Evolutionary conservation across 1,140 invertebrate species (phyloP), one percentile per base, ranked within the genome.

Genomic region (Paraescarpia echinospica): DNA sequence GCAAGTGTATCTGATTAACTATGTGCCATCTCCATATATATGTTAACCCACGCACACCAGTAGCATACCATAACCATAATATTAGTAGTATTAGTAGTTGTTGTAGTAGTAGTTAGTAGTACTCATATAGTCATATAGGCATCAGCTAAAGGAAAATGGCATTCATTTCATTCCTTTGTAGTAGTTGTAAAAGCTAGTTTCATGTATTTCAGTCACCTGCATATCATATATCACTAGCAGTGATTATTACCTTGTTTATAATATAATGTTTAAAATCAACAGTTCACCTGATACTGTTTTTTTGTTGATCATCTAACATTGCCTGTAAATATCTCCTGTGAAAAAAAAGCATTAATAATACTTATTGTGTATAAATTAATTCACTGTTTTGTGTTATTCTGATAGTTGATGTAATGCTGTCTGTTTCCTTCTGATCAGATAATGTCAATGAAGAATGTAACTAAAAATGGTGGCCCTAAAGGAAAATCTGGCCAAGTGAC

Each of bases 91-190:
- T n/a, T n/a, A n/a, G n/a, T n/a, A n/a, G n/a, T n/a, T n/a, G n/a
- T n/a, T n/a, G n/a, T n/a, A n/a, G n/a, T n/a, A 90, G 33, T 92
- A 9, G 90, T 93, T 90, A 9, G 90, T 93, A 27, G 33, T 27
- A 6, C 92, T 34, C 89, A 35, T 77, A 35, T 48, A 88, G 22
- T 88, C 34, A 33, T 34, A 31, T 92, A 33, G 35, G 9, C 14
- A 35, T 77, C 59, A 77, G 14, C 22, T 8, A 1, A 77, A 27
- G 22, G 22, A 31, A 14, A 27, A 8, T 77, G 59, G 59, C 22
- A 77, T 77, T 2, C 18, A 77, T 77, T 77, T 77, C 12, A 77
- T 77, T 77, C 27, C 59, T 77, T 77, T 77, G 59, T 77, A 31
- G 59, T 77, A 77, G 59, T 41, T 4, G 41, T 77, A 77, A 22